Evolutionary conservation across 2,888 invertebrate species (phyloP).

Genomic region (Hypselothyrea guttata): DNA sequence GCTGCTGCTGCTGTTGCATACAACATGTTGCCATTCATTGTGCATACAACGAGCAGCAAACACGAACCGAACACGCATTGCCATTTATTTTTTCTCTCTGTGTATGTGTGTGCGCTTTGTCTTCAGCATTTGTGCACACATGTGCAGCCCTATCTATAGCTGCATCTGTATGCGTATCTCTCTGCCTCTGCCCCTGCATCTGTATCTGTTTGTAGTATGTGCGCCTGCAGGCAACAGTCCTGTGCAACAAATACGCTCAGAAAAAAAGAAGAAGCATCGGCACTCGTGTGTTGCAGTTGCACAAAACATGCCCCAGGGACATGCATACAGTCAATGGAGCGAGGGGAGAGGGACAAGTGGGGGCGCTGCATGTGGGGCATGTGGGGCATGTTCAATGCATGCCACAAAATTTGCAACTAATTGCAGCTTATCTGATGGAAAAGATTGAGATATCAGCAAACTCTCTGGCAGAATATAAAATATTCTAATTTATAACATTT

Average conservation of each 20-base stretch:
- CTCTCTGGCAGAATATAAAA: too few relatives aligned
- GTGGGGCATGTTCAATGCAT: conserved; percentile 34
- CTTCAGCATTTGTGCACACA: conserved; percentile 39
- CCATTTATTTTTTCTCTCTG: conserved; percentile 50
- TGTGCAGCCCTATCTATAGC: conserved; percentile 34
- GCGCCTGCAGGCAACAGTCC: conserved; percentile 21
- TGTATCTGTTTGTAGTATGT: conserved; percentile 24
- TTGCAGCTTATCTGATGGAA: conserved; percentile 58
- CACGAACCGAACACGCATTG: conserved; percentile 57
- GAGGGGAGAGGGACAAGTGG: background rate
- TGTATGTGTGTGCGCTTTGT: conserved; percentile 24
- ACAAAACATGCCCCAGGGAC: conserved; percentile 37
- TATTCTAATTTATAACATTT: too few relatives aligned
- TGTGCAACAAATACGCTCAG: conserved; percentile 11
- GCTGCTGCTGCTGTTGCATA: conserved; percentile 16
- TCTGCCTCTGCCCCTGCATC: conserved; percentile 26
- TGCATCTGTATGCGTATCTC: conserved; percentile 24
- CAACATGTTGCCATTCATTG: conserved; percentile 46
- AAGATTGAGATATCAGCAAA: conserved; percentile 16
- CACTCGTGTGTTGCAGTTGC: conserved; percentile 26
- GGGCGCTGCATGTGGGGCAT: background rate
- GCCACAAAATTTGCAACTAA: conserved; percentile 68
- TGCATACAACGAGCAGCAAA: conserved; percentile 42
- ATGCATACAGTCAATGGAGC: background rate
- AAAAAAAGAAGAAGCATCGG: conserved; percentile 5